These are phyloP conservation scores for Pteruthius melanotis DNA, from an alignment of 2,113 vertebrate genomes.

Conservation along the genomic window DNA sequence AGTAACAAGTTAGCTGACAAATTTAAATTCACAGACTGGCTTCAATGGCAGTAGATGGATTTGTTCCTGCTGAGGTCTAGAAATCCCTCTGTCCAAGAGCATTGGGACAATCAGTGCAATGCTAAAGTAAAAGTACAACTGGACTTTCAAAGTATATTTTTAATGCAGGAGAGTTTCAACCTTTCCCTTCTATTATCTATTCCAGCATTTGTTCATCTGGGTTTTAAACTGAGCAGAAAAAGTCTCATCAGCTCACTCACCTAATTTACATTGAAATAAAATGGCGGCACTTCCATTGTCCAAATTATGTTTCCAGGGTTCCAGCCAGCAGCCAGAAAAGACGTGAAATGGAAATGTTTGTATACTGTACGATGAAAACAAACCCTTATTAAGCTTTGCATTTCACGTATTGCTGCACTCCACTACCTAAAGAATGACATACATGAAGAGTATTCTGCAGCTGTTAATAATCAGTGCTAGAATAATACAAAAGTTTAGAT, in stretches of 20 bases:
- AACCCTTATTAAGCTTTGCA: not conserved
- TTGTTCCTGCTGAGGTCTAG: not conserved
- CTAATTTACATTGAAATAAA: not conserved
- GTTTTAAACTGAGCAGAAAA: constrained; percentile 5
- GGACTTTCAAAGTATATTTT: not conserved
- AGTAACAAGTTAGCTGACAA: not conserved
- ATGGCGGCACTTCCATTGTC: not conserved
- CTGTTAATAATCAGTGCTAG: not conserved
- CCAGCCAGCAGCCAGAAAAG: not conserved
- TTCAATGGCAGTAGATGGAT: not conserved
- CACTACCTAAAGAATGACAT: not conserved
- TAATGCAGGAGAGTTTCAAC: not conserved
- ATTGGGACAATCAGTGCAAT: not conserved
- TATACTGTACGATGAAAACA: not conserved
- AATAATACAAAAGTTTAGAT: not conserved
- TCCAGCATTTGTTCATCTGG: not conserved
- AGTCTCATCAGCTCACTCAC: not conserved
- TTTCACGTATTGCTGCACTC: not conserved
- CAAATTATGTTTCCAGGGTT: not conserved
- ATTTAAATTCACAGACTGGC: not conserved
- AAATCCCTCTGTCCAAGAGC: not conserved
- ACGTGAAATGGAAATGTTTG: not conserved
- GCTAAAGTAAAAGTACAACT: not conserved
- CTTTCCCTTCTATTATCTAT: not conserved
- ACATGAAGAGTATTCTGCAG: not conserved